Evolutionary conservation across 2,888 invertebrate species (phyloP), one percentile per base, ranked within the genome.

Genomic region (Drosophila robusta): DNA sequence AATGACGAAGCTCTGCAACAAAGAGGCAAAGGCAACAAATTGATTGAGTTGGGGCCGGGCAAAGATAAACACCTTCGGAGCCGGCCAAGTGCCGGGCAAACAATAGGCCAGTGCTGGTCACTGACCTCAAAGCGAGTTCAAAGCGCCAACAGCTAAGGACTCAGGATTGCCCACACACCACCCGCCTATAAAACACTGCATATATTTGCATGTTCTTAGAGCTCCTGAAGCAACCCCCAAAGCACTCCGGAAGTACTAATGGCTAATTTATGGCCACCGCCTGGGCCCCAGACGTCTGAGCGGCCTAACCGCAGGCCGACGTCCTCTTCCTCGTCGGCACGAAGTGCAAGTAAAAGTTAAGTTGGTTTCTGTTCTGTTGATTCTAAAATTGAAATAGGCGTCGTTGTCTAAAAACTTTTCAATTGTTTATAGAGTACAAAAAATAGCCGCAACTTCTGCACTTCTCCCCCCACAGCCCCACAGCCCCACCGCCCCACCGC

Each of bases 1-100:
- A 34, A 92, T 87, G 9, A 92, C 91, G 73, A 92, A 92, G 67
- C 92, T 92, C 91, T 91, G 81, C 7, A 52, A 73, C 45, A 24
- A 44, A n/a, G 39, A 51, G 46, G 46, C 32, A 38, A 49, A 52
- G 52, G 46, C 52, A 61, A 50, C 12, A 46, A 38, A 29, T 44
- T 70, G 64, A 68, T 68, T 78, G 49, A 78, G 61, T 70, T 54
- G 45, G 50, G 32, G 47, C 36, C 34, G n/a, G 32, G 22, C 29
- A 34, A 70, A 72, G 83, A 83, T 84, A 66, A 81, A 84, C 87
- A 84, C 78, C 62, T 65, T 41, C 34, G n/a, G 11, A 49, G 47
- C 9, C 14, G 32, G 9, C 32, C 22, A 24, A 18, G 12, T 12
- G 22, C 9, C 38, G 14, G 46, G 29, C 42, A 51, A 62, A 70